Conservation (phyloP, 2,888 invertebrate species). For the Pollenia labialis region DNA sequence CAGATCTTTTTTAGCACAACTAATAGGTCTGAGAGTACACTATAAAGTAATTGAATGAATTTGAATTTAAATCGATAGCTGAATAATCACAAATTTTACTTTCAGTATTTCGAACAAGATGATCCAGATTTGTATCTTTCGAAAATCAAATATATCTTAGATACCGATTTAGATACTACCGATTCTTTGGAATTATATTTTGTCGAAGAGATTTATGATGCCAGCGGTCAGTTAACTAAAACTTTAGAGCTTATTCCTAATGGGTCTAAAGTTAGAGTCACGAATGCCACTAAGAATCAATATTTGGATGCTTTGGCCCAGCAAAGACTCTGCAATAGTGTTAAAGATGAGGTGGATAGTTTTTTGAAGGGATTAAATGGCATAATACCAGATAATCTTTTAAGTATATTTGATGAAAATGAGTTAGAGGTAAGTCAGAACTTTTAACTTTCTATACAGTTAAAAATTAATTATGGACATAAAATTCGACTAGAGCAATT, state of each 20-base stretch:
- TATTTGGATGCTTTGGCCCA: slow-evolving; percentile 96
- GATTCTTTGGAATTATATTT: slow-evolving; percentile 93
- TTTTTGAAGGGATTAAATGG: slow-evolving; percentile 96
- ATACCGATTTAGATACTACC: slow-evolving; percentile 92
- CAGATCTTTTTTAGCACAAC: slow-evolving; percentile 95
- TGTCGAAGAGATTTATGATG: slow-evolving; percentile 94
- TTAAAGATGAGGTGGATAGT: slow-evolving; percentile 92
- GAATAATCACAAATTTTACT: slow-evolving; percentile 54
- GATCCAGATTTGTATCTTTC: slow-evolving; percentile 96
- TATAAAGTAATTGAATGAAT: slow-evolving; percentile 88
- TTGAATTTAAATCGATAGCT: background rate
- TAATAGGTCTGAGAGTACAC: slow-evolving; percentile 96
- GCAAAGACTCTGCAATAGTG: slow-evolving; percentile 92
- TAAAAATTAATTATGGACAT: too few relatives aligned
- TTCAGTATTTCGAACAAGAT: slow-evolving; percentile 96
- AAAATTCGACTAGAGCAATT: too few relatives aligned
- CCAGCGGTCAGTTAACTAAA: slow-evolving; percentile 89
- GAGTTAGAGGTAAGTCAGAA: slow-evolving; percentile 91
- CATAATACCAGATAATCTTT: slow-evolving; percentile 95
- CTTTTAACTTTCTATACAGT: too few relatives aligned
- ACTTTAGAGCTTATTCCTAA: slow-evolving; percentile 93
- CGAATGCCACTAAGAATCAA: slow-evolving; percentile 86
- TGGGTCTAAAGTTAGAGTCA: slow-evolving; percentile 89
- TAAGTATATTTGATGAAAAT: slow-evolving; percentile 98
- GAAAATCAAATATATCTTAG: slow-evolving; percentile 96